phyloP scores from a whole-genome alignment of 2,113 vertebrate genomes.

The Paedocypris sp. region DNA sequence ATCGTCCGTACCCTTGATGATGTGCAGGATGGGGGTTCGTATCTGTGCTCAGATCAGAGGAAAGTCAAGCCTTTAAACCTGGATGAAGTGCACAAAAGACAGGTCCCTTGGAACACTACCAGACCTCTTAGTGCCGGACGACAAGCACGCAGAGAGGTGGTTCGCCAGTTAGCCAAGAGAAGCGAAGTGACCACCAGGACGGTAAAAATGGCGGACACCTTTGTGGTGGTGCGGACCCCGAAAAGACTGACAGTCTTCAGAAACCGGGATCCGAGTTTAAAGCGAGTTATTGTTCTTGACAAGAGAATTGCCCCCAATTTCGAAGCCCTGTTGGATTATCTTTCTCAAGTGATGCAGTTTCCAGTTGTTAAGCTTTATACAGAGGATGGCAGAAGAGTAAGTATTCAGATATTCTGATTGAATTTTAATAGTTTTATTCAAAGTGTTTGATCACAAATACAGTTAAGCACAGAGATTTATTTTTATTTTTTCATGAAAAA shows the following conservation, averaged over 20 bases:
- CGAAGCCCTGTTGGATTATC: constrained; percentile 73
- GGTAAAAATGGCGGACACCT: constrained; percentile 41
- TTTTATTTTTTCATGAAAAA: no score
- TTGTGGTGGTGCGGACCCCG: constrained; percentile 56
- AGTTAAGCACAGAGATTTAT: no score
- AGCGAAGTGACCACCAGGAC: constrained; percentile 38
- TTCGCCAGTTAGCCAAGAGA: constrained; percentile 36
- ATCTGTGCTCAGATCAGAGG: constrained; percentile 82
- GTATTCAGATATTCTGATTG: constrained; percentile 31
- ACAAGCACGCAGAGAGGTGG: constrained; percentile 27
- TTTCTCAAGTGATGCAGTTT: constrained; percentile 75
- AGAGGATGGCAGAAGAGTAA: constrained; percentile 80
- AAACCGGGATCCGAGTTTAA: constrained; percentile 69
- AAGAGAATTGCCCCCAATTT: constrained; percentile 73
- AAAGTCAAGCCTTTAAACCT: constrained; percentile 83
- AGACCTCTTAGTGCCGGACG: constrained; percentile 50
- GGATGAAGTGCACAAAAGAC: constrained; percentile 63
- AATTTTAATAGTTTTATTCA: not conserved
- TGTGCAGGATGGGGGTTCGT: constrained; percentile 82
- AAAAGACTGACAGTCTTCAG: constrained; percentile 75
- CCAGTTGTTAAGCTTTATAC: constrained; percentile 78
- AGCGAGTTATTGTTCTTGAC: constrained; percentile 62
- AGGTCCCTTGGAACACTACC: constrained; percentile 78
- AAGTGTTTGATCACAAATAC: no score
- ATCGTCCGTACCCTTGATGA: constrained; percentile 71